Percentiles rank a stretch among this genome's conserved stretches.
Conservation (phyloP, 1,140 invertebrate species). For the Neodiprion lecontei region DNA sequence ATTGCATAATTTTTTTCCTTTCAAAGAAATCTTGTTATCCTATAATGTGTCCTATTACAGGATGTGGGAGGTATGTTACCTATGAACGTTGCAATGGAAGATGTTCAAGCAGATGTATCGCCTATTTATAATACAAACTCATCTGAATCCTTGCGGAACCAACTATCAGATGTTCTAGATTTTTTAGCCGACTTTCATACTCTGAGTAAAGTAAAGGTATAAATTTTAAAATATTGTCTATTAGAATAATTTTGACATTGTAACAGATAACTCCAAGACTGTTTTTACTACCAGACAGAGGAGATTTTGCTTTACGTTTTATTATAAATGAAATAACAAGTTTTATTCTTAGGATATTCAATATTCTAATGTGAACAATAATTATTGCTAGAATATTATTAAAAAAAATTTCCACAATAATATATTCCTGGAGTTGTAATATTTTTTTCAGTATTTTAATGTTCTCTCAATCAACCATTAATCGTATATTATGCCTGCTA, state of each 20-base stretch:
- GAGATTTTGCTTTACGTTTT: too few species aligned
- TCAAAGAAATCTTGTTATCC: conserved; percentile 15
- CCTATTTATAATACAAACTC: conserved; percentile 81
- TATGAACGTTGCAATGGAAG: conserved; percentile 66
- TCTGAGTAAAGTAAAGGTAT: conserved; percentile 94
- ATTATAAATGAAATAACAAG: neutral
- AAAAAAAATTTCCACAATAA: too few species aligned
- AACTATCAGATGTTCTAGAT: conserved; percentile 93
- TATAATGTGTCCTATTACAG: conserved; percentile 52
- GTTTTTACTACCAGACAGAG: too few species aligned
- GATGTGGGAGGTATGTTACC: conserved; percentile 82
- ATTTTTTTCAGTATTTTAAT: neutral
- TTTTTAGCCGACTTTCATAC: conserved; percentile 97
- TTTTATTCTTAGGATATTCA: conserved; percentile 9
- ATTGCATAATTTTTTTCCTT: neutral
- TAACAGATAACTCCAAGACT: too few species aligned
- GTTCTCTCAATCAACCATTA: neutral
- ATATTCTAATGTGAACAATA: too few species aligned
- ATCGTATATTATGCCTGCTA: neutral
- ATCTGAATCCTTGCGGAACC: conserved; percentile 90
- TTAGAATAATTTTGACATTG: too few species aligned
- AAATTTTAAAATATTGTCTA: conserved; percentile 9
- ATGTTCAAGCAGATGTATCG: conserved; percentile 61
- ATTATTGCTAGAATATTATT: too few species aligned
- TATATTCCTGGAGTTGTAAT: too few species aligned